Evolutionary conservation across 1,140 invertebrate genomes (phyloP), one percentile per base, ranked within the genome.

Genomic region (Portunus trituberculatus): DNA sequence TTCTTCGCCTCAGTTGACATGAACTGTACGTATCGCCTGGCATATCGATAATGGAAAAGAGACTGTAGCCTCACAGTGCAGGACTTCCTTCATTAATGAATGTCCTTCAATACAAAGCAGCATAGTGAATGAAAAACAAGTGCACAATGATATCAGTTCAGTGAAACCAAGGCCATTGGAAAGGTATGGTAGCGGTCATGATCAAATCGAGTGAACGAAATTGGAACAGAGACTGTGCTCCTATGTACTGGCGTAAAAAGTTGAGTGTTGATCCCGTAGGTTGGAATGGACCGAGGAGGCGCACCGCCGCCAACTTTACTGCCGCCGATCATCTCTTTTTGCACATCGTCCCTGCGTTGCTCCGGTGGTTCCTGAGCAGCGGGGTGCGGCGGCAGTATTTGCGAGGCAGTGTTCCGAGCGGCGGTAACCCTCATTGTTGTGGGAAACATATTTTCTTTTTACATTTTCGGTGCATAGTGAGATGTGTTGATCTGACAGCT

Each of bases 181-280:
- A 86, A 89, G 93, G 52, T 52, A 45, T 76, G 67, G 67, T n/a
- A 25, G 52, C 16, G 93, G 0, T 89, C 32, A 29, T 89, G 59
- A 90, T 88, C n/a, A 76, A 83, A 87, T 4, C 25, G 2, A 48
- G 92, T 93, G 92, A 87, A 39, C 28, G 52, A 87, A n/a, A 7
- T n/a, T 87, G 46, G 86, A 52, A 82, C 39, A 32, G 29, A 93
- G 92, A 93, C 92, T 93, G 45, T 82, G 84, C 29, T 59, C 83
- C 48, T 46, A 45, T 28, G 10, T 14, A 29, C 7, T 20, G 32
- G 10, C 28, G 48, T 32, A 89, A 82, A 91, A 91, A 91, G 59
- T 91, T 94, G 91, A 52, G 94, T 95, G 91, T 88, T 59, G 20
- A 86, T 32, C 59, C 94, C 94, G 91, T 95, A 95, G 94, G 76